Percentiles rank a stretch among this genome's conserved stretches.
phyloP scores from a whole-genome alignment of 2,113 vertebrate genomes.

The Tringa solitaria region DNA sequence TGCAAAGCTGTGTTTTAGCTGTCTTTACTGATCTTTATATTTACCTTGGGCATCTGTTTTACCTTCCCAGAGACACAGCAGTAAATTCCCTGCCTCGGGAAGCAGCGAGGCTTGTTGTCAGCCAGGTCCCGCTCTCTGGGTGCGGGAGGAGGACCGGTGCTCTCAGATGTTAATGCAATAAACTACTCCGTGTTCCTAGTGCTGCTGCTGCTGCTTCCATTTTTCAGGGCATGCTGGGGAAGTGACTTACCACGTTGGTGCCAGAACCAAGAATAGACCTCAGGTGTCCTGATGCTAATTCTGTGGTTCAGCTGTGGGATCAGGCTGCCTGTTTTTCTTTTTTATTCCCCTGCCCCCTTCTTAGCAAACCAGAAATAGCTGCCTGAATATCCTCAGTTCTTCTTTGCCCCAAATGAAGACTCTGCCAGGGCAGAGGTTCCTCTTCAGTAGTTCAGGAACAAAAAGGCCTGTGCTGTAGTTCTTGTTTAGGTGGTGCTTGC shows the following conservation, averaged over 20 bases:
- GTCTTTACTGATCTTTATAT: neutral
- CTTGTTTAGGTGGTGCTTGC: neutral
- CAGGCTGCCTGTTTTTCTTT: neutral
- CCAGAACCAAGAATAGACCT: constrained; percentile 54
- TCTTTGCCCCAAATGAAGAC: constrained; percentile 1
- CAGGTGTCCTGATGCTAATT: constrained; percentile 52
- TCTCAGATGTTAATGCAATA: neutral
- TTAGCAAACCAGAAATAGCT: constrained; percentile 48
- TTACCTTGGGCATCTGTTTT: neutral
- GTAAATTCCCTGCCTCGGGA: neutral
- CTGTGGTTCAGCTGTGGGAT: constrained; percentile 49
- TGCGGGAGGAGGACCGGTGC: neutral
- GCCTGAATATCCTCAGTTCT: neutral
- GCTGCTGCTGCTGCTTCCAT: neutral
- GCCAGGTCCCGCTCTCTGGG: rapidly evolving
- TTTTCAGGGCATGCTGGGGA: neutral
- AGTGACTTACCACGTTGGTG: neutral
- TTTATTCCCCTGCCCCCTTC: constrained; percentile 26
- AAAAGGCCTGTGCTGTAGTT: neutral
- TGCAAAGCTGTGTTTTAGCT: neutral
- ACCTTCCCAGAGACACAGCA: neutral
- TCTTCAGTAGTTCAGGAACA: neutral
- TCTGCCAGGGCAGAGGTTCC: neutral
- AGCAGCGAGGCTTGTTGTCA: neutral
- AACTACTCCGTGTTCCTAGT: neutral